These are phyloP conservation scores for Megalopta genalis DNA, from an alignment of 1,140 invertebrate species.

Conservation along the genomic window DNA sequence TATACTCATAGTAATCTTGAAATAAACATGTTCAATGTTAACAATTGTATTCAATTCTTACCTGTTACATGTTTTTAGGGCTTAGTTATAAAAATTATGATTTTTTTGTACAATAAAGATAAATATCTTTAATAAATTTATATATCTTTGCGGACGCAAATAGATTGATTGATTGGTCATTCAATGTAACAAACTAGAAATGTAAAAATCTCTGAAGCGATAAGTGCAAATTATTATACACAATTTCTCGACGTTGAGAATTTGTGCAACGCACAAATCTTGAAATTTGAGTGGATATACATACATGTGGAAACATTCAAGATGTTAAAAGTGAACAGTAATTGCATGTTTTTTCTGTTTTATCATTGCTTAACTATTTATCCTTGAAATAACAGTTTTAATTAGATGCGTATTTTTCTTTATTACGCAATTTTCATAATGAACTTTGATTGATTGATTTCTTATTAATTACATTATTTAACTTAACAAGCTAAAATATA, in stretches of 20 bases:
- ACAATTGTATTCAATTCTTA: no score
- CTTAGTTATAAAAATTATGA: no score
- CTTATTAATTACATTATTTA: no score
- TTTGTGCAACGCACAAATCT: not conserved
- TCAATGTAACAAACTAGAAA: not conserved
- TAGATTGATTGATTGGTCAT: no score
- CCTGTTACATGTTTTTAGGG: no score
- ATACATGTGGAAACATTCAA: not conserved
- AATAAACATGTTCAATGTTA: no score
- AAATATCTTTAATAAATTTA: no score
- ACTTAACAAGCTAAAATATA: not conserved
- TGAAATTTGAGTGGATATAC: no score
- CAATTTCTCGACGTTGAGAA: not conserved
- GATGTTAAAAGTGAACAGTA: not conserved
- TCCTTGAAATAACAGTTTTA: constrained; percentile 14
- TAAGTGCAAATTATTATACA: not conserved
- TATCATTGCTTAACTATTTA: constrained; percentile 14
- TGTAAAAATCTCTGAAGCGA: not conserved
- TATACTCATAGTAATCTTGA: no score
- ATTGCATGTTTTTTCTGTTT: not conserved
- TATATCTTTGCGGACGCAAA: no score
- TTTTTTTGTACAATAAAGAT: no score
- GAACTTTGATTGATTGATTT: no score
- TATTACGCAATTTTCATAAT: not conserved
- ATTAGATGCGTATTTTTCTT: not conserved